Percentiles rank a stretch among this genome's conserved stretches.
phyloP scores from a whole-genome alignment of 1,140 invertebrate genomes.

The Micrasema longulum region DNA sequence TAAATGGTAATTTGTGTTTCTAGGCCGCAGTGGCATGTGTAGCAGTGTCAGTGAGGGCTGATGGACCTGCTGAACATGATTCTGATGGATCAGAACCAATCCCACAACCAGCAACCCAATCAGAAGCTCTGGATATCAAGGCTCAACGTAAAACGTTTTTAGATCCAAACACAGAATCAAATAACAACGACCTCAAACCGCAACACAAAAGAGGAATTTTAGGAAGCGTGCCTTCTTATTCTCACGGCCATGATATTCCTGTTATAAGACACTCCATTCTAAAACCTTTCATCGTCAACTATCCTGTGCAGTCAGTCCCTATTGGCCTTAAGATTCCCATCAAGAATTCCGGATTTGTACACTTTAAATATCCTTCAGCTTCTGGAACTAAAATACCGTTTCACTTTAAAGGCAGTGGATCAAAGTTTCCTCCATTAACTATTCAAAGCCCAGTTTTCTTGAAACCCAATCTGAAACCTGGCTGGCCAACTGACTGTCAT shows the following conservation, averaged over 20 bases:
- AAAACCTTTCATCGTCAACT: slow-evolving; percentile 64
- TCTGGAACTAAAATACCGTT: slow-evolving; percentile 5
- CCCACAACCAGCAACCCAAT: slow-evolving; percentile 21
- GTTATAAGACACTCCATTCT: slow-evolving; percentile 64
- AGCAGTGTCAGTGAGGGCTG: slow-evolving; percentile 55
- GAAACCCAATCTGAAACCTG: slow-evolving; percentile 54
- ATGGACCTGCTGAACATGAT: slow-evolving; percentile 47
- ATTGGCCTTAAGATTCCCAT: slow-evolving; percentile 64
- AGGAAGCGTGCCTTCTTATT: slow-evolving; percentile 61
- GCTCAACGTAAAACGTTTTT: slow-evolving; percentile 62
- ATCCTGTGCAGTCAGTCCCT: slow-evolving; percentile 63
- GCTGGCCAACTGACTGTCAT: slow-evolving; percentile 58
- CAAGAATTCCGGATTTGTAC: slow-evolving; percentile 55
- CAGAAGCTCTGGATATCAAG: slow-evolving; percentile 42
- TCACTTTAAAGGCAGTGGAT: slow-evolving; percentile 58
- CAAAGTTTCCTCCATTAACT: slow-evolving; percentile 57
- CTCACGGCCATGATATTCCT: slow-evolving; percentile 64
- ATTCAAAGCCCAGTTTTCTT: slow-evolving; percentile 57
- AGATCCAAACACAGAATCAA: slow-evolving; percentile 53
- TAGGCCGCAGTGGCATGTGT: slow-evolving; percentile 61
- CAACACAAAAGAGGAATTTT: slow-evolving; percentile 65
- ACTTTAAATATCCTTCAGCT: slow-evolving; percentile 38
- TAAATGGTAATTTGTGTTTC: slow-evolving; percentile 56
- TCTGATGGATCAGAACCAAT: not conserved
- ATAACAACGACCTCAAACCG: slow-evolving; percentile 47